phyloP scores from a whole-genome alignment of 2,797 vertebrate species.

The Typhlichthys subterraneus region DNA sequence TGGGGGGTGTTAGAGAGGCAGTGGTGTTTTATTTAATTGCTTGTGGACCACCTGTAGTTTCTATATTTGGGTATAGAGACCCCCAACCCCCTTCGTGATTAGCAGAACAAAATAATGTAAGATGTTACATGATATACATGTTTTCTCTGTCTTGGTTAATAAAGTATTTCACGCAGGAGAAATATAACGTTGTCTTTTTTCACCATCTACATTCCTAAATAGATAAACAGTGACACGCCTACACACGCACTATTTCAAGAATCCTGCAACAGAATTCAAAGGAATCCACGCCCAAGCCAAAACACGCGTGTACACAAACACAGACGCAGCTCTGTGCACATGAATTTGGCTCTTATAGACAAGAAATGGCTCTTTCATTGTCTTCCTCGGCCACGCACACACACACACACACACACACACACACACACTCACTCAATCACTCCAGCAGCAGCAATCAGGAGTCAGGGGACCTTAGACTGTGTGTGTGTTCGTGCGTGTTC shows the following conservation, averaged over 20 bases:
- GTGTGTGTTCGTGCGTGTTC: slow-evolving; percentile 16
- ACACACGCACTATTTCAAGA: slow-evolving; percentile 6
- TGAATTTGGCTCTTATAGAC: background rate
- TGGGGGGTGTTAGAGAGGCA: slow-evolving; percentile 38
- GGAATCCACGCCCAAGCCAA: slow-evolving; percentile 15
- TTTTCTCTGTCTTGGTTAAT: slow-evolving; percentile 12
- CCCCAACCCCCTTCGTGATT: slow-evolving; percentile 61
- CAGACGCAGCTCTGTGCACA: background rate
- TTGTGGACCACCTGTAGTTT: slow-evolving; percentile 70
- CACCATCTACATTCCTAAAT: background rate
- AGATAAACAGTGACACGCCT: slow-evolving; percentile 16
- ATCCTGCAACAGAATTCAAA: slow-evolving; percentile 21
- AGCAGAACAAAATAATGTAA: background rate
- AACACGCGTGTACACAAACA: no score
- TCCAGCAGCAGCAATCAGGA: background rate
- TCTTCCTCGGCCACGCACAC: slow-evolving; percentile 4
- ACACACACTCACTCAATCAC: slow-evolving; percentile 12
- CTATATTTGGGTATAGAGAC: slow-evolving; percentile 68
- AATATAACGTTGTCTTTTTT: slow-evolving; percentile 13
- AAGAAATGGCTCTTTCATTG: background rate
- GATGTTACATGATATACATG: background rate
- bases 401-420: slow-evolving; percentile 15
- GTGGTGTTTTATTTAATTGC: slow-evolving; percentile 78
- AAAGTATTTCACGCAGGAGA: slow-evolving; percentile 22
- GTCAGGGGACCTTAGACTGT: background rate